Base-by-base conservation (phyloP, 2,888 invertebrate genomes). In the Endomychus coccineus region DNA sequence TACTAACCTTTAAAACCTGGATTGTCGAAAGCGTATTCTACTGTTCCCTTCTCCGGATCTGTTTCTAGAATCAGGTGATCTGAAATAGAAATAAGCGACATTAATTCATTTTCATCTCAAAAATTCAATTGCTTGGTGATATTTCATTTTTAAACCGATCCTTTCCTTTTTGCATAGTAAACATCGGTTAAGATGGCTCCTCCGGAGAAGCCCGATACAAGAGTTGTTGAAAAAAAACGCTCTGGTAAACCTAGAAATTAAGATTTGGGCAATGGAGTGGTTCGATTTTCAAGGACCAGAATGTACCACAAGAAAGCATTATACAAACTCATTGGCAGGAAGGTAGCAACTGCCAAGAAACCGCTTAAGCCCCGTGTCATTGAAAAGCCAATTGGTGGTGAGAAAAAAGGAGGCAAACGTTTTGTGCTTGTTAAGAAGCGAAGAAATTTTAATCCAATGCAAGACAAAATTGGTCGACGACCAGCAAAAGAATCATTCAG, bases 331-430 rank as follows among this genome's bases (percentile, higher is more conserved):
- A 68, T 84, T 47, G 78, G 75, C 39, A 84, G 84, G 67, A 86
- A 83, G 66, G 81, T 78, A 45, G 75, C 78, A 17, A 71, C 77
- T 28, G 72, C 73, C 42, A 73, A 75, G 45, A 83, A 80, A 59
- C 75, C 77, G 23, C 81, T 80, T 58, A 82, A 80, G 62, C 79
- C 81, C 7, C 67, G 78, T 29, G 73, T 74, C 6, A 71, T 83
- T 38, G 82, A 80, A 42, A 96, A 97, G 71, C 78, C 80, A 55
- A 86, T 97, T 52, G 88, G 89, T 39, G 97, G 96, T 45, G 95
- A 94, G 50, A 96, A 96, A 69, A 97, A 97, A 61, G 96, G 96
- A 56, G 87, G 85, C 39, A 86, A 81, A 51, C 82, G 96, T 67
- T 77, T 77, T 48, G 94, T 97, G 29, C 72, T 80, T 44, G 67